Percentiles rank a stretch among this genome's conserved stretches.
phyloP scores from a whole-genome alignment of 1,140 invertebrate species.

The Lamellibrachia luymesi region DNA sequence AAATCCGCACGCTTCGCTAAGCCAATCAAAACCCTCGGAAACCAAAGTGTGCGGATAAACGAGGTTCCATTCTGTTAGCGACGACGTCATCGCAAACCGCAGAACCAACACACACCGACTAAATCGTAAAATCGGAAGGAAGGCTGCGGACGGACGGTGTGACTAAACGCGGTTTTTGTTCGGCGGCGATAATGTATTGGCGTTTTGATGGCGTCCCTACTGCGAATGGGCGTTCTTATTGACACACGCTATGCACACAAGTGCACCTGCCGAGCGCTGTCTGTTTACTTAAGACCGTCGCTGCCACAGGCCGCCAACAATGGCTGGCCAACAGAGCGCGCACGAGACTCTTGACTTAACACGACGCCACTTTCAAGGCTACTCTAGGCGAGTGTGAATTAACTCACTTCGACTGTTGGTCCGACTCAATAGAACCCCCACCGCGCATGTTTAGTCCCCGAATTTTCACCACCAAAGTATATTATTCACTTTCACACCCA shows the following conservation, averaged over 20 bases:
- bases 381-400: not conserved
- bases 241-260: not conserved
- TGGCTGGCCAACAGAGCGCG: not conserved
- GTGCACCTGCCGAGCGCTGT: not conserved
- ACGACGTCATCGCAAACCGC: too few species aligned
- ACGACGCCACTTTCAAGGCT: not conserved
- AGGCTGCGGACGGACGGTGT: not conserved
- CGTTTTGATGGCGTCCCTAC: conserved; percentile 3
- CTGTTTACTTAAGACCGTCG: not conserved
- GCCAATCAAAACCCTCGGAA: too few species aligned
- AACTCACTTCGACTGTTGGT: not conserved
- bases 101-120: not conserved
- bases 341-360: not conserved
- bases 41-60: too few species aligned
- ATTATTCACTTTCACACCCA: too few species aligned
- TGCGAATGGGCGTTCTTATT: not conserved
- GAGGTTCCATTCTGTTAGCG: too few species aligned
- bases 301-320: not conserved
- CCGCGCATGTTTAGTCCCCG: not conserved
- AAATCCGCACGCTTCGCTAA: too few species aligned
- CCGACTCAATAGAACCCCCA: not conserved
- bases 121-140: not conserved
- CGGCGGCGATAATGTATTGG: not conserved
- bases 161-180: not conserved
- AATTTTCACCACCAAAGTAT: too few species aligned